Evolutionary conservation across 2,888 invertebrate species (phyloP), one percentile per base, ranked within the genome.

Genomic region (Lutraria lutraria): DNA sequence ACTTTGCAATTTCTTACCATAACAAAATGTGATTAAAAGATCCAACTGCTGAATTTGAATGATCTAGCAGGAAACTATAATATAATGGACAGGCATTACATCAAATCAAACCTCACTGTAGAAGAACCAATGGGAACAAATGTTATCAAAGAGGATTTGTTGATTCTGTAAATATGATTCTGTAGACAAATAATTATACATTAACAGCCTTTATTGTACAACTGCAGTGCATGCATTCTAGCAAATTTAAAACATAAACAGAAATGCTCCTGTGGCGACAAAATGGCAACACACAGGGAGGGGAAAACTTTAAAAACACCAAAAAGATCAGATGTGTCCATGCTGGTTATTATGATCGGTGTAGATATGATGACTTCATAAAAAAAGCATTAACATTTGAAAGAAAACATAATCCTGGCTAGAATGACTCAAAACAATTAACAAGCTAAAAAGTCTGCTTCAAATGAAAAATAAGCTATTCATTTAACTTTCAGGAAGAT

Each of bases 401-500:
- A 68, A 68, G 63, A 68, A 25, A 68, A 68, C 25, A 25, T 68
- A 68, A 68, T 68, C 63, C 21, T 68, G n/a, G 25, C 63, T 68
- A 10, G 25, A 68, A 68, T 68, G 25, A 25, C 43, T 68, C 63
- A 68, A 68, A 68, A n/a, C n/a, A n/a, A 25, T 68, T 68, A n/a
- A 25, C 63, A 68, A 68, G 25, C 63, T 43, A 43, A 43, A 43
- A 43, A 43, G 43, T 43, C 43, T 25, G 63, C 63, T 68, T 68
- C 63, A 68, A 68, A 68, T 68, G 63, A 68, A n/a, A 0, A 6
- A 68, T 68, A 68, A 68, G 63, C 63, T 68, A 25, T 25, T 68
- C n/a, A 68, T 68, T 68, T 68, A 25, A 68, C 63, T 68, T 68
- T 25, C 63, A 68, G n/a, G 63, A 68, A 68, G 25, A 68, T 68